Base-by-base conservation (phyloP, 1,140 invertebrate genomes). In the Drosophila saltans region DNA sequence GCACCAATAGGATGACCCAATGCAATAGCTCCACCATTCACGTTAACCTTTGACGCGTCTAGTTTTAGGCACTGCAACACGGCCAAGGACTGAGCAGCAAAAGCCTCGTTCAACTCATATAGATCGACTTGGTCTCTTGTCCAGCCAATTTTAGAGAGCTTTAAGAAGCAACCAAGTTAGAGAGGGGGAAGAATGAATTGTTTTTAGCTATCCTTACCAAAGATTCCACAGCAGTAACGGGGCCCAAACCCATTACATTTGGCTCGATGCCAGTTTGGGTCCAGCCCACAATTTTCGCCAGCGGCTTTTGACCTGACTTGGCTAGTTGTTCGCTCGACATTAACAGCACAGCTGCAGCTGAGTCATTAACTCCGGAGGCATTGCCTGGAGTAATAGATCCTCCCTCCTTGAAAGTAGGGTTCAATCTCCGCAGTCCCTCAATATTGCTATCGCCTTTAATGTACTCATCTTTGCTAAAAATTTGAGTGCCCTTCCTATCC, bases 1-100 rank as follows among this genome's bases (percentile, higher is more conserved):
- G 97, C 96, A 40, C 97, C 97, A 78, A 98, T 95, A 0, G 98
- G 98, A 93, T 99, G 97, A 5, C 98, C 98, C 30, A 99, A 84
- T 0, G 97, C 96, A 69, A 99, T 96, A 1, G 97, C 97, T 26
- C 98, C 98, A 28, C 98, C 98, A 91, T 94, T 94, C 0, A 97
- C 92, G 92, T 97, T 97, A 6, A 98, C 96, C 93, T 96, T 98
- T 11, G 88, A 88, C 0, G 92, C 63, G 92, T 97, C 94, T 68
- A 97, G 65, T 10, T 94, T 93, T 1, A 99, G 93, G 71, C 94
- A 93, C 62, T 93, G 93, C 1, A 95, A 64, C 33, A 96, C 95
- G 26, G 95, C 94, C 16, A 98, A 78, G 0, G 95, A 93, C 92
- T 97, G 96, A 10, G 95, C 94, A 11, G 97, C 96, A 92, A 97